Percentiles rank a stretch among this genome's conserved stretches.
Evolutionary conservation across 1,140 invertebrate species (phyloP).

Genomic region (Brachionus calyciflorus): DNA sequence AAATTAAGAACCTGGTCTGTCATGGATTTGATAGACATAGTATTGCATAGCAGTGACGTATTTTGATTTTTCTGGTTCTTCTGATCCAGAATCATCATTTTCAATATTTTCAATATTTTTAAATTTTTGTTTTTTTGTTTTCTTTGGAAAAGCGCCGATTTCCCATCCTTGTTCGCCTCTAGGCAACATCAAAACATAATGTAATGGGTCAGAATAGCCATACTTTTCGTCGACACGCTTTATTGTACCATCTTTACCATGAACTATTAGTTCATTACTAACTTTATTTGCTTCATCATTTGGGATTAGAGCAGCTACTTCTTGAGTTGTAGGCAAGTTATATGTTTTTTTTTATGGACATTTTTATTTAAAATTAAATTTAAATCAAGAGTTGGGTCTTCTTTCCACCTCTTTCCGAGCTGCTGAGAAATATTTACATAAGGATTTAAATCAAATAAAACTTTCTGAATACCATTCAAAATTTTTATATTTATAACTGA

Average conservation of each 20-base stretch:
- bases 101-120: not conserved
- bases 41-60: too few species aligned
- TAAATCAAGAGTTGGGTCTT: not conserved
- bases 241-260: not conserved
- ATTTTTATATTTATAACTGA: not conserved
- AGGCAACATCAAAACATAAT: not conserved
- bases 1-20: too few species aligned
- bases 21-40: too few species aligned
- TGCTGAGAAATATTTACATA: not conserved
- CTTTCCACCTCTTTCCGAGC: not conserved
- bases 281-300: slow-evolving; percentile 49
- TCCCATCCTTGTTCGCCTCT: slow-evolving; percentile 6
- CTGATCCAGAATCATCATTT: not conserved
- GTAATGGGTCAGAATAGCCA: not conserved
- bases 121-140: not conserved
- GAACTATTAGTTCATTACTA: not conserved
- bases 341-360: slow-evolving; percentile 48
- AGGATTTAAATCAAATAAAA: not conserved
- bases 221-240: not conserved
- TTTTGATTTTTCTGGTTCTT: too few species aligned
- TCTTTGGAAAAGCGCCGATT: not conserved
- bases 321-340: slow-evolving; percentile 56
- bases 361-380: not conserved
- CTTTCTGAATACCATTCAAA: not conserved
- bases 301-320: slow-evolving; percentile 54